Evolutionary conservation across 2,888 invertebrate species (phyloP).

Genomic region (Himalopsyche tibetana): DNA sequence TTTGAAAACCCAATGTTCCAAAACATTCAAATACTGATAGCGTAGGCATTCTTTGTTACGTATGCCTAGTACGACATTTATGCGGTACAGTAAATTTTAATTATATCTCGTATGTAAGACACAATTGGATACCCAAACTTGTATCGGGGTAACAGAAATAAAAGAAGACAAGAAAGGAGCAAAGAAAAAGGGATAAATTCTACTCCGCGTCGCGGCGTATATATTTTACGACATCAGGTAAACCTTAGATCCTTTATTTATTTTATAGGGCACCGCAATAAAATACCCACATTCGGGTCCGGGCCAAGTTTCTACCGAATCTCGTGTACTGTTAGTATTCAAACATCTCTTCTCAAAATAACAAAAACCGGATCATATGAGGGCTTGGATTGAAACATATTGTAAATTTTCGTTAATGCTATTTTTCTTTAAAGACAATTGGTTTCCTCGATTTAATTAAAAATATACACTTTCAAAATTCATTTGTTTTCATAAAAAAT

Average conservation of each 20-base stretch:
- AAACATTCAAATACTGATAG: no score
- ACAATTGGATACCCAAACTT: constrained; percentile 34
- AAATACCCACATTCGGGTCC: constrained; percentile 56
- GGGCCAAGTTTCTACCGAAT: constrained; percentile 21
- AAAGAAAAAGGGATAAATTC: constrained; percentile 59
- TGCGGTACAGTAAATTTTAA: constrained; percentile 17
- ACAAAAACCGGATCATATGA: neutral
- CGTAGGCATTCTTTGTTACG: neutral
- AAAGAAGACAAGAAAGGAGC: constrained; percentile 28
- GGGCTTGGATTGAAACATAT: neutral
- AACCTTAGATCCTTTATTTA: constrained; percentile 63
- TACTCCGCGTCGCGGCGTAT: constrained; percentile 45
- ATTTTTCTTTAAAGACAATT: no score
- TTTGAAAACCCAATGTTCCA: no score
- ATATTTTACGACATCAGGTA: constrained; percentile 65
- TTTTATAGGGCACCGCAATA: constrained; percentile 65
- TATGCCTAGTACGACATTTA: neutral
- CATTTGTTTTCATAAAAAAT: no score
- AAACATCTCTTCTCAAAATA: neutral
- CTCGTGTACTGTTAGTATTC: neutral
- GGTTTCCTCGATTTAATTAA: no score
- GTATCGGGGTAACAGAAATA: constrained; percentile 15
- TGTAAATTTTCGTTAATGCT: neutral
- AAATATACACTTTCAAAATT: no score
- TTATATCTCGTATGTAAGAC: constrained; percentile 34